Evolutionary conservation across 2,888 invertebrate genomes (phyloP), one percentile per base, ranked within the genome.

Genomic region (Conchocele bisecta): DNA sequence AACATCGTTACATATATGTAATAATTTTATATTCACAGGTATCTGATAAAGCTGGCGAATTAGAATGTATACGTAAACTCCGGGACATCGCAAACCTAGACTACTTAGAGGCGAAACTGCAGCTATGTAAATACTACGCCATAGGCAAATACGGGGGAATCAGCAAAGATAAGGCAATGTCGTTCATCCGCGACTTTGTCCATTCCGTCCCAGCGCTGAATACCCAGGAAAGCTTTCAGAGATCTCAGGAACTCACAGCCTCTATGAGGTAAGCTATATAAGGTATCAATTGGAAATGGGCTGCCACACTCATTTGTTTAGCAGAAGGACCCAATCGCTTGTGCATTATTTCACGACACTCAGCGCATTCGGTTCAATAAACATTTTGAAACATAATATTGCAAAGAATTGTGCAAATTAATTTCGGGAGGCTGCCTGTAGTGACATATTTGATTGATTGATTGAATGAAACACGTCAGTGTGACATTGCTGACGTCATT

Each of bases 211-310:
- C 76, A 11, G 82, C 88, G 3, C 68, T 83, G 6, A 78, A 83
- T 67, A 83, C 86, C 58, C 82, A 86, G 56, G 82, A 83, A 28
- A 82, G 87, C 44, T 88, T 86, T 74, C 59, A 69, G 37, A 68
- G 77, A 51, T 82, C 81, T 66, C 79, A 79, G 39, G 86, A 88
- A 64, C 83, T 89, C 17, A 89, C 88, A 15, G 82, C 84, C 22
- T 86, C 87, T 48, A 89, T 89, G 89, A 88, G 89, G 89, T 89
- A 77, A 59, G 70, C 28, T 22, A 35, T n/a, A 53, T n/a, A n/a
- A n/a, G n/a, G n/a, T n/a, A n/a, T n/a, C n/a, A n/a, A n/a, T n/a
- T n/a, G n/a, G n/a, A n/a, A n/a, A n/a, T n/a, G n/a, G n/a, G n/a
- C n/a, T n/a, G n/a, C n/a, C n/a, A n/a, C n/a, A n/a, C n/a, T n/a